Conservation (phyloP, 2,888 invertebrate genomes). For the Monoplex corrugatus region DNA sequence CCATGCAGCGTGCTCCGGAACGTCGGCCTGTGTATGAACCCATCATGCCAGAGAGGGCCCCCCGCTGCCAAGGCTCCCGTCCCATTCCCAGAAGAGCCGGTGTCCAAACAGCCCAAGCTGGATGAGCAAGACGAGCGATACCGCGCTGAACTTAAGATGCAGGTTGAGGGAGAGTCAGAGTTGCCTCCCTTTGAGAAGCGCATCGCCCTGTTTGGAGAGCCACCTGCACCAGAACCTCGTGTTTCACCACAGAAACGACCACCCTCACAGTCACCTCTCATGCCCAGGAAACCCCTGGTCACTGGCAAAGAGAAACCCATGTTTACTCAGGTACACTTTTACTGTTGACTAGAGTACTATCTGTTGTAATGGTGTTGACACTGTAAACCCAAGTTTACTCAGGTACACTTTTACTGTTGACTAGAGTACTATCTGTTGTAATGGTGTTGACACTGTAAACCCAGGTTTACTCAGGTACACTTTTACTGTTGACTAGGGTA, state of each 20-base stretch:
- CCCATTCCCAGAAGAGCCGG: constrained; percentile 63
- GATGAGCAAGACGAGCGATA: constrained; percentile 65
- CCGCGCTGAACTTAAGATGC: constrained; percentile 70
- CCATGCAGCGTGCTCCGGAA: constrained; percentile 60
- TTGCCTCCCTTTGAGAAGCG: constrained; percentile 71
- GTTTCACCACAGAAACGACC: constrained; percentile 48
- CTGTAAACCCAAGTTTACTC: too few relatives aligned
- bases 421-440: too few relatives aligned
- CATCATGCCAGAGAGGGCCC: constrained; percentile 67
- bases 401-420: too few relatives aligned
- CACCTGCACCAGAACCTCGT: constrained; percentile 56
- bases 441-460: too few relatives aligned
- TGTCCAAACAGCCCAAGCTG: constrained; percentile 68
- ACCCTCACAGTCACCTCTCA: constrained; percentile 43
- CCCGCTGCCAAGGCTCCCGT: constrained; percentile 63
- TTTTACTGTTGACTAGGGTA: too few relatives aligned
- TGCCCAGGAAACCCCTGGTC: constrained; percentile 52
- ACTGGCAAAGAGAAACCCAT: constrained; percentile 57
- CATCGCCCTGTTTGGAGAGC: constrained; percentile 65
- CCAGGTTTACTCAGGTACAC: too few relatives aligned
- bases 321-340: constrained; percentile 47
- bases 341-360: too few relatives aligned
- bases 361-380: too few relatives aligned
- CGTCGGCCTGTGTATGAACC: constrained; percentile 69
- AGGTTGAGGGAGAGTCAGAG: constrained; percentile 63